Evolutionary conservation across 1,140 invertebrate genomes (phyloP).

Genomic region (Tetramorium parvispinum): DNA sequence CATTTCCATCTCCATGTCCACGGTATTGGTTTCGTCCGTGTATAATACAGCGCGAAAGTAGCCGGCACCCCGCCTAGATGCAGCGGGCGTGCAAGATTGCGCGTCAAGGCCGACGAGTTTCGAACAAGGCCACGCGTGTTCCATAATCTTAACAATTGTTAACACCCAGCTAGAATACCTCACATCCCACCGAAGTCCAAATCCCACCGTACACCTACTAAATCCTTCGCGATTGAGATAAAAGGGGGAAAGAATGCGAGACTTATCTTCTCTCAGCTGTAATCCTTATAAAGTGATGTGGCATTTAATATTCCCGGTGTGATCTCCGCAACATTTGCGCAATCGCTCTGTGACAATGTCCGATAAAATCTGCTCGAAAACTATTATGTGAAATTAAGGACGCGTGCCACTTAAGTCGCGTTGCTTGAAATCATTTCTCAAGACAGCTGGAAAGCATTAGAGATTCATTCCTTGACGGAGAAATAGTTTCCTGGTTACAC

Average conservation of each 20-base stretch:
- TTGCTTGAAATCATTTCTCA: slow-evolving; percentile 38
- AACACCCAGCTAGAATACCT: slow-evolving; percentile 29
- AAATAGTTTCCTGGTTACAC: not conserved
- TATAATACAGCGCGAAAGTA: slow-evolving; percentile 25
- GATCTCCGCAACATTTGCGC: not conserved
- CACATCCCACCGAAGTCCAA: not conserved
- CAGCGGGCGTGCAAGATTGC: slow-evolving; percentile 40
- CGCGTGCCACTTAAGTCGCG: slow-evolving; percentile 56
- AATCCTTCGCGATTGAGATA: slow-evolving; percentile 20
- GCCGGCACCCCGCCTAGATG: slow-evolving; percentile 5
- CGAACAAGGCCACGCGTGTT: slow-evolving; percentile 58
- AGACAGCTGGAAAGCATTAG: not conserved
- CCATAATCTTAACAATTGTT: slow-evolving; percentile 40
- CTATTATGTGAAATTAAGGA: slow-evolving; percentile 59
- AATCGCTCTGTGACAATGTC: not conserved
- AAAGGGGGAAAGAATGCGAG: not conserved
- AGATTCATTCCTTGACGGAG: not conserved
- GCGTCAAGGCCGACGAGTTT: slow-evolving; percentile 64
- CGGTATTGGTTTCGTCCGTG: not conserved
- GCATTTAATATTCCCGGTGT: not conserved
- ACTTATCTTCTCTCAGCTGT: not conserved
- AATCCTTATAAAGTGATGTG: not conserved
- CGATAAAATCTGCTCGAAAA: slow-evolving; percentile 12
- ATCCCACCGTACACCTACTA: not conserved
- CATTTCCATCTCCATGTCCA: not conserved